These are phyloP conservation scores for Yasuhikotakia modesta DNA, from an alignment of 2,797 vertebrate species.

Conservation along the genomic window DNA sequence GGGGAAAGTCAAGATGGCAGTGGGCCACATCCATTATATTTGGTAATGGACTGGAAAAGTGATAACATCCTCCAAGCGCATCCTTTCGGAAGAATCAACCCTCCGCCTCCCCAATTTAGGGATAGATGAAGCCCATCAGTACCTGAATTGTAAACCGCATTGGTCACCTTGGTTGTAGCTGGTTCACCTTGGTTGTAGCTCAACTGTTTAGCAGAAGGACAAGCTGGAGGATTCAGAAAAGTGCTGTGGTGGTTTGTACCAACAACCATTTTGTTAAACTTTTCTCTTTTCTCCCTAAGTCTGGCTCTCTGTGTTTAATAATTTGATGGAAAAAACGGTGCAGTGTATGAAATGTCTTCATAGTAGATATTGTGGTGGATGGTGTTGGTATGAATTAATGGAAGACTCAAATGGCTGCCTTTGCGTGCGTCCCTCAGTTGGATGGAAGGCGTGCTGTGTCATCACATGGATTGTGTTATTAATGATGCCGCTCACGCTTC, in stretches of 20 bases:
- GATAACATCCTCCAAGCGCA: constrained; percentile 51
- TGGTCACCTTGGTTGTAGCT: constrained; percentile 18
- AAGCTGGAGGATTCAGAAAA: neutral
- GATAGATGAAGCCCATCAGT: neutral
- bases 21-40: constrained; percentile 63
- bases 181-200: constrained; percentile 17
- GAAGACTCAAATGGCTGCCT: constrained; percentile 30
- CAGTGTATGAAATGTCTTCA: constrained; percentile 17
- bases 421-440: constrained; percentile 55
- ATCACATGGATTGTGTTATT: constrained; percentile 65
- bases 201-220: neutral
- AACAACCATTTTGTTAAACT: constrained; percentile 22
- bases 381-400: constrained; percentile 39
- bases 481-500: constrained; percentile 72
- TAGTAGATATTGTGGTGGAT: constrained; percentile 23
- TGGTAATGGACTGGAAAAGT: constrained; percentile 65
- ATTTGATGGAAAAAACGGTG: constrained; percentile 20
- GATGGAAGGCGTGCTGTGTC: constrained; percentile 58
- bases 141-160: neutral
- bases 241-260: constrained; percentile 4
- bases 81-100: constrained; percentile 17
- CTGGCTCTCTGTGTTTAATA: constrained; percentile 17
- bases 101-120: neutral
- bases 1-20: constrained; percentile 49
- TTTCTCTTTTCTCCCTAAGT: constrained; percentile 10